Evolutionary conservation across 2,113 vertebrate species (phyloP), one percentile per base, ranked within the genome.

Genomic region (Myotis davidii): DNA sequence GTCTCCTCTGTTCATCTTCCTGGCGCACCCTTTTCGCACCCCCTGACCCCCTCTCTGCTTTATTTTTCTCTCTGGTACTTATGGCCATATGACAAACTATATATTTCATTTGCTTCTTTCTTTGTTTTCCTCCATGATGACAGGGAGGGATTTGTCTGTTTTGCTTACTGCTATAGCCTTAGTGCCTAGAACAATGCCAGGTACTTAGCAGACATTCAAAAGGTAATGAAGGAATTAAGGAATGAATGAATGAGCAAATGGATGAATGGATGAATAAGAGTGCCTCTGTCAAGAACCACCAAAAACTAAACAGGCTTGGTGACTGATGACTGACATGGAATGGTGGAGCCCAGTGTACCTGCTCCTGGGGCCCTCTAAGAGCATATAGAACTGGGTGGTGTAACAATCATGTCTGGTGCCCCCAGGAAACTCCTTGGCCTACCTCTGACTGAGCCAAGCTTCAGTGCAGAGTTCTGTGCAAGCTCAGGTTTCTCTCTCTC

Each of bases 1-100:
- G 50, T 88, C 76, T 96, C 95, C 86, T 85, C 54, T 72, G 45
- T 65, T 89, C 54, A 37, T 69, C 45, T 69, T 73, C 88, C 37
- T 10, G 13, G 69, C 69, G 12, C 17, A 34, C 29, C 8, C 8
- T 54, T 16, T 17, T 1, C 6, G 39, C 32, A 61, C 17, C 1
- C 59, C 18, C 17, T n/a, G 18, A 52, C 21, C 17, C 5, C 25
- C 45, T 59, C 18, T 77, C 85, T 48, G 25, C 27, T 85, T 81
- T 88, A 27, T 85, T 70, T 92, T 61, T 78, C 61, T 82, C 27
- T 61, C 25, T 92, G 39, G 59, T 72, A 77, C 79, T 94, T 90
- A 70, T 39, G 32, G n/a, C 45, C 29, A 52, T 29, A 85, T n/a
- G 81, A 54, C n/a, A 50, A 85, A 42, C 37, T 37, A 32, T 29